phyloP scores from a whole-genome alignment of 2,888 invertebrate species.

The Chrysolina americana region DNA sequence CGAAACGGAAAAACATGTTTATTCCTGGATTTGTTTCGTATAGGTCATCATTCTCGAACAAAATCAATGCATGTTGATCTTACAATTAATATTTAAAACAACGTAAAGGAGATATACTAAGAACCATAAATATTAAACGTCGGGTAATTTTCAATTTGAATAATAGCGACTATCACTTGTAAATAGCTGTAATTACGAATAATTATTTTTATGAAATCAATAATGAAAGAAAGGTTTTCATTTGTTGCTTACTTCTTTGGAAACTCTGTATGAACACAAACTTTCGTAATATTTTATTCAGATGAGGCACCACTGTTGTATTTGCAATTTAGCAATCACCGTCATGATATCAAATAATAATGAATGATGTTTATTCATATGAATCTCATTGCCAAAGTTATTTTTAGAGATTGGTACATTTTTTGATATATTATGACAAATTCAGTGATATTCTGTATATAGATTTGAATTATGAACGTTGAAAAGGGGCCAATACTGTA shows the following conservation, averaged over 20 bases:
- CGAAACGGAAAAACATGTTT: background rate
- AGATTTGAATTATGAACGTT: too few species aligned
- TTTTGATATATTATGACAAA: background rate
- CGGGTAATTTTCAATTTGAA: background rate
- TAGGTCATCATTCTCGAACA: too few species aligned
- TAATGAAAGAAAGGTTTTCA: too few species aligned
- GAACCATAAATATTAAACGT: background rate
- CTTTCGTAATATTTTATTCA: background rate
- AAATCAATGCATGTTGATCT: too few species aligned
- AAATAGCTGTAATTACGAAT: too few species aligned
- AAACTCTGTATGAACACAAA: too few species aligned
- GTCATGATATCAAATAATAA: background rate
- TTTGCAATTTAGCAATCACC: background rate
- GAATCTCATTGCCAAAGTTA: background rate
- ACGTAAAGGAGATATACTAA: too few species aligned
- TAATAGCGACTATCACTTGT: too few species aligned
- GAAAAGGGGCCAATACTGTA: too few species aligned
- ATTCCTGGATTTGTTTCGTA: background rate
- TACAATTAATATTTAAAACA: background rate
- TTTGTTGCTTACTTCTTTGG: too few species aligned
- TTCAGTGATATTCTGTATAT: background rate
- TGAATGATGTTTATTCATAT: slow-evolving; percentile 4
- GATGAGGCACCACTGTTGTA: background rate
- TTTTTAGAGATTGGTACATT: slow-evolving; percentile 2
- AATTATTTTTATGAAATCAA: too few species aligned